These are phyloP conservation scores for Colinus virginianus DNA, from an alignment of 2,113 vertebrate genomes.

Conservation along the genomic window DNA sequence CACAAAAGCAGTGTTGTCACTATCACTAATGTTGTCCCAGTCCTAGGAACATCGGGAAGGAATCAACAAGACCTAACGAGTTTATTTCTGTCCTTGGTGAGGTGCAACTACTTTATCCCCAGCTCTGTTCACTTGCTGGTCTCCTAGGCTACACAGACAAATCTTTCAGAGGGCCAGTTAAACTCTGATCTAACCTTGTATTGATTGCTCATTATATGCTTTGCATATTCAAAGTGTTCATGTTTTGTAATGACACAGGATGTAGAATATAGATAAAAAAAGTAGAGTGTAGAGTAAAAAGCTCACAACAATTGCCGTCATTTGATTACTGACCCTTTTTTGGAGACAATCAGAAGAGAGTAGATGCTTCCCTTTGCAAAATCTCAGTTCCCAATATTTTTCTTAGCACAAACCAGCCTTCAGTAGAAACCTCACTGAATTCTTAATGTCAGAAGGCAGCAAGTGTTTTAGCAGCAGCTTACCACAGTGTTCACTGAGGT, in stretches of 20 bases:
- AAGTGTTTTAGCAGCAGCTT: not conserved
- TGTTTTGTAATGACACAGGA: not conserved
- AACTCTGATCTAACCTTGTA: not conserved
- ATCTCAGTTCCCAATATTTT: not conserved
- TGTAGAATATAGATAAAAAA: not conserved
- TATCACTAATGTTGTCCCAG: accelerated
- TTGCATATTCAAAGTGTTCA: not conserved
- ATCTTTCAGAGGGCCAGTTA: not conserved
- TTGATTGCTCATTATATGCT: not conserved
- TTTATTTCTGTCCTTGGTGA: not conserved
- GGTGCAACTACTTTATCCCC: not conserved
- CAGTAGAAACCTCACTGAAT: not conserved
- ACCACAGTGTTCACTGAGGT: not conserved
- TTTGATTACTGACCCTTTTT: not conserved
- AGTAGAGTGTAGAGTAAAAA: not conserved
- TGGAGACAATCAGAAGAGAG: not conserved
- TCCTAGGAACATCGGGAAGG: not conserved
- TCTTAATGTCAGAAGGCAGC: not conserved
- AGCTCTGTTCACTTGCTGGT: not conserved
- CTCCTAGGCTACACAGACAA: not conserved
- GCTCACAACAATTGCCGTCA: not conserved
- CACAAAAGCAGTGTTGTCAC: not conserved
- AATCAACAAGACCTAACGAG: not conserved
- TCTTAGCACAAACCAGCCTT: not conserved
- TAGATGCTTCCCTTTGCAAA: not conserved